Evolutionary conservation across 2,888 invertebrate species (phyloP), one percentile per base, ranked within the genome.

Genomic region (Hirtodrosophila cameraria): DNA sequence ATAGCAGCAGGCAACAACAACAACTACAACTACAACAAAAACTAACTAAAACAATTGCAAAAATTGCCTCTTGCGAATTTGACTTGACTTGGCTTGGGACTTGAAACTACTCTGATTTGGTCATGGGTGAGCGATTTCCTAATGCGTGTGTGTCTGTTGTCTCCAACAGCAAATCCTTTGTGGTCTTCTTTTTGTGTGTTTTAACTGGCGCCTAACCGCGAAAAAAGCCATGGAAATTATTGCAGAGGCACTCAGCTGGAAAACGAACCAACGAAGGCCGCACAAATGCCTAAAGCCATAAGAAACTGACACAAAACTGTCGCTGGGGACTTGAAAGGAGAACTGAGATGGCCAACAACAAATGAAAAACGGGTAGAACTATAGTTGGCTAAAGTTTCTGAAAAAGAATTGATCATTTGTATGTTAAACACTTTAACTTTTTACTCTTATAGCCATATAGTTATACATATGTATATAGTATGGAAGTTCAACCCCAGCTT

Each of bases 231-330:
- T 18, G 31, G 12, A 61, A 61, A 61, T 49, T 48, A 52, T 55
- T 46, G 61, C 63, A 43, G 38, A 55, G 39, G 64, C 82, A 67
- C 60, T 75, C 72, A 76, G 65, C 69, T 70, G 77, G 67, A 67
- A 79, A 84, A 68, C 27, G 9, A 18, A 68, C 27, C 8, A 18
- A n/a, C 6, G 30, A 53, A 59, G 49, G 65, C 45, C 54, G 20
- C 33, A 27, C 2, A 46, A 35, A 48, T 36, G 35, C 45, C 33
- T 39, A 18, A 48, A 48, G 50, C 18, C 12, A 27, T 13, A 50
- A 42, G 35, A 54, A 38, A 41, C 18, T 20, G 9, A 4, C 13
- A n/a, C 11, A n/a, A n/a, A 28, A 28, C 27, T 50, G 20, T 23
- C 23, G 25, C 38, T 23, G 23, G 23, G 23, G 7, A 23, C 6